Base-by-base conservation (phyloP, 2,888 invertebrate genomes). In the Serripes groenlandicus region DNA sequence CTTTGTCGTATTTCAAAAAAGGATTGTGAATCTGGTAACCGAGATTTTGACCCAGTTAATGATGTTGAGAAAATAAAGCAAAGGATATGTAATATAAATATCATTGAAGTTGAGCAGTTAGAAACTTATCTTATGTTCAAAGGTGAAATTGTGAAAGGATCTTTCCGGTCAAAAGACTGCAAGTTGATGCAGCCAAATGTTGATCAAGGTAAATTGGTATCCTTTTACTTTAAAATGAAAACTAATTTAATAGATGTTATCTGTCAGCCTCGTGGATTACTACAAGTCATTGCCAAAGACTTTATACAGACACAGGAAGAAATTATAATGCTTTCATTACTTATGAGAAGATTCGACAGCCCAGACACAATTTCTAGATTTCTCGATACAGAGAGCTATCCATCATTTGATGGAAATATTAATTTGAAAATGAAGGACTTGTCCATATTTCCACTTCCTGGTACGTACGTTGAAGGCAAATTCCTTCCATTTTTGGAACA, bases 401-500 rank as follows among this genome's bases (percentile, higher is more conserved):
- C 58, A 26, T n/a, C n/a, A n/a, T n/a, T n/a, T n/a, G 26, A 58
- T 26, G 23, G 23, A 28, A 26, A 58, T 58, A 3, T 26, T 21
- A n/a, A 26, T 15, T 28, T 58, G 23, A 26, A 58, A 28, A 9
- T 35, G 3, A 37, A 37, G 18, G 4, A 7, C 4, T 4, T 1
- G 1, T 78, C 76, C n/a, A 54, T 70, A 2, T 85, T 85, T 71
- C 84, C 85, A 23, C 23, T 18, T 3, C 81, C 81, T 21, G 85
- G 85, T 11, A 79, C 81, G 26, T 85, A 85, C 68, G 79, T 85
- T 11, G 78, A 78, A 34, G 71, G 71, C 32, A 32, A 62, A 30
- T 77, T 85, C 21, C 75, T 71, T 35, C 85, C 81, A 21, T 82
- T 85, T 64, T 60, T 85, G 15, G 71, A 79, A n/a, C 77, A 79